Percentiles rank a stretch among this genome's conserved stretches.
Conservation (phyloP, 2,113 vertebrate genomes). For the Speoplatyrhinus poulsoni region DNA sequence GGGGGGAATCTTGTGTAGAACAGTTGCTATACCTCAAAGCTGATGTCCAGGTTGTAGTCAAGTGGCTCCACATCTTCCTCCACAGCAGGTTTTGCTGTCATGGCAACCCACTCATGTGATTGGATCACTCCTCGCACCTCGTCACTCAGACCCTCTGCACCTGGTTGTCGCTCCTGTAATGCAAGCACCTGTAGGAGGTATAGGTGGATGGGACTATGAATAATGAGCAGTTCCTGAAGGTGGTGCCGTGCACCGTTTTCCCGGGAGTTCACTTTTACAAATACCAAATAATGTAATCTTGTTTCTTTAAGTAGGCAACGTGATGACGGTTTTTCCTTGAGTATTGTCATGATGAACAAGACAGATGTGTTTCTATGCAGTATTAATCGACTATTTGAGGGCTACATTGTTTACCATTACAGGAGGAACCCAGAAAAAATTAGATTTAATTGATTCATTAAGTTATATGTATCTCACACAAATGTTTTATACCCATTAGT, state of each 20-base stretch:
- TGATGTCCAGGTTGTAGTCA: constrained; percentile 90
- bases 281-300: no score
- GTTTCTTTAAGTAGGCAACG: no score
- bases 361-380: no score
- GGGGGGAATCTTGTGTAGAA: neutral
- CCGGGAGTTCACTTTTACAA: no score
- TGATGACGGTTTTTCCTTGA: no score
- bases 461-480: neutral
- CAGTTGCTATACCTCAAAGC: constrained; percentile 81
- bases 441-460: constrained; percentile 19
- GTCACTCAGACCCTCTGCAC: constrained; percentile 61
- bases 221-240: no score
- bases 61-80: constrained; percentile 86
- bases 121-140: constrained; percentile 57
- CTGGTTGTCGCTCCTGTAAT: constrained; percentile 62
- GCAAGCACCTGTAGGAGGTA: constrained; percentile 46
- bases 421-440: neutral
- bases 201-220: no score
- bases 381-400: no score
- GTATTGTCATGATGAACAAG: no score
- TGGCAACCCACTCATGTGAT: constrained; percentile 79
- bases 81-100: constrained; percentile 66
- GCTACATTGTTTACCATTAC: neutral
- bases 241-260: no score
- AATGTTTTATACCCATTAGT: neutral